phyloP scores from a whole-genome alignment of 2,113 vertebrate genomes.

The Orthonyx spaldingii region DNA sequence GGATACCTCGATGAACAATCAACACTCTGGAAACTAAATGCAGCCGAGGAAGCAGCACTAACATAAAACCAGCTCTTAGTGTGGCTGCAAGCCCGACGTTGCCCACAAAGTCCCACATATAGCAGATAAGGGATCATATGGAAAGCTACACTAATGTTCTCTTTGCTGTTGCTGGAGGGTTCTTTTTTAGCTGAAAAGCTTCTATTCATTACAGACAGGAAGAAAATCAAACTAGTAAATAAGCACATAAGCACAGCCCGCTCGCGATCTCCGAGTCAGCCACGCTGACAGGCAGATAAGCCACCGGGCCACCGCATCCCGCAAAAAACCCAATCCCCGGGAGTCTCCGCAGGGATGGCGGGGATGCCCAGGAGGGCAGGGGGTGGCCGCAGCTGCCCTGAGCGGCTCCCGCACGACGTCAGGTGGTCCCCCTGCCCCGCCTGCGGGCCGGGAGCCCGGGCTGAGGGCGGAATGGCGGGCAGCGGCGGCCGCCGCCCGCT shows the following conservation, averaged over 20 bases:
- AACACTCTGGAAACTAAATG: neutral
- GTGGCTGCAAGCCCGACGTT: rapidly evolving
- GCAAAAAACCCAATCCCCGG: neutral
- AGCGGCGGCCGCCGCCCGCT: neutral
- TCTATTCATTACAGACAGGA: neutral
- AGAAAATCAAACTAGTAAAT: neutral
- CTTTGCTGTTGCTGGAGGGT: neutral
- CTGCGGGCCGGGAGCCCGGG: neutral
- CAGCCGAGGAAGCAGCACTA: neutral
- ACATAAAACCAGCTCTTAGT: neutral
- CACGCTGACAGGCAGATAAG: too few relatives aligned
- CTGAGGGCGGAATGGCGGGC: neutral
- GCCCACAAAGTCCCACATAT: neutral
- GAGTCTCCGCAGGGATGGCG: neutral
- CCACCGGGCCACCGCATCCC: neutral
- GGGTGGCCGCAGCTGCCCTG: too few relatives aligned
- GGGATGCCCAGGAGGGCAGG: neutral
- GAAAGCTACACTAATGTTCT: neutral
- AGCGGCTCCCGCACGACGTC: neutral
- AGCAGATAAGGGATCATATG: rapidly evolving
- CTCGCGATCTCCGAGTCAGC: neutral
- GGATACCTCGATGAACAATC: neutral
- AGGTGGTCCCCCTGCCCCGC: too few relatives aligned
- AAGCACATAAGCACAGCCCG: neutral
- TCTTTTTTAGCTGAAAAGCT: neutral